These are phyloP conservation scores for Cantharis flavilabris DNA, from an alignment of 2,888 invertebrate species.

Conservation along the genomic window DNA sequence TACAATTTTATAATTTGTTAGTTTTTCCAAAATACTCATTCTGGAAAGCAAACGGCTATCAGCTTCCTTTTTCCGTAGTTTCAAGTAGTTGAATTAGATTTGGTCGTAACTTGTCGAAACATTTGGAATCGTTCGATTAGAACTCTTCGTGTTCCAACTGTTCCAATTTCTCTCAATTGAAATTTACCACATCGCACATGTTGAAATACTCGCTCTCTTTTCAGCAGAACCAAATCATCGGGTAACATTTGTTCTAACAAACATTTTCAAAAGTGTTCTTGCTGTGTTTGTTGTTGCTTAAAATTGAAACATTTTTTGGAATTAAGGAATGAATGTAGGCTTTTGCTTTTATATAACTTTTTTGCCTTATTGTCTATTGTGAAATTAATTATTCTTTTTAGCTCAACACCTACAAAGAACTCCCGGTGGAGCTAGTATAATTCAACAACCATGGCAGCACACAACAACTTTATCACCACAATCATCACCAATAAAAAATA, in stretches of 20 bases:
- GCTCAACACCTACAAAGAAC: conserved; percentile 62
- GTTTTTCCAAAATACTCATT: background rate
- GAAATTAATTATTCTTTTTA: conserved; percentile 42
- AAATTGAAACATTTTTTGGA: conserved; percentile 9
- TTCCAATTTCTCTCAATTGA: background rate
- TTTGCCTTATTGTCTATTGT: background rate
- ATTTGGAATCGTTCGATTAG: background rate
- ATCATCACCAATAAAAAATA: conserved; percentile 56
- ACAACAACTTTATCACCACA: conserved; percentile 58
- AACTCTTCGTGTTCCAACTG: background rate
- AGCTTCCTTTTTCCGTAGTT: background rate
- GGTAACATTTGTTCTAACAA: background rate
- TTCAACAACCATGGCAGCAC: conserved; percentile 44
- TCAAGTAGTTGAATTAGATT: background rate
- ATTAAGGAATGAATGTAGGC: background rate
- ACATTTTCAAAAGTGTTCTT: conserved; percentile 14
- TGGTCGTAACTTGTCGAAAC: background rate
- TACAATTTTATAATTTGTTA: background rate
- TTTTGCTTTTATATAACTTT: background rate
- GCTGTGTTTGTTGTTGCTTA: conserved; percentile 28
- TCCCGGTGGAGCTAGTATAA: conserved; percentile 50
- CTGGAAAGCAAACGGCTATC: background rate
- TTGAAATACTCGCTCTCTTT: background rate
- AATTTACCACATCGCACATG: background rate
- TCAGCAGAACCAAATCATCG: background rate